Base-by-base conservation (phyloP, 2,797 vertebrate genomes). In the Phrynocephalus guinanensis region DNA sequence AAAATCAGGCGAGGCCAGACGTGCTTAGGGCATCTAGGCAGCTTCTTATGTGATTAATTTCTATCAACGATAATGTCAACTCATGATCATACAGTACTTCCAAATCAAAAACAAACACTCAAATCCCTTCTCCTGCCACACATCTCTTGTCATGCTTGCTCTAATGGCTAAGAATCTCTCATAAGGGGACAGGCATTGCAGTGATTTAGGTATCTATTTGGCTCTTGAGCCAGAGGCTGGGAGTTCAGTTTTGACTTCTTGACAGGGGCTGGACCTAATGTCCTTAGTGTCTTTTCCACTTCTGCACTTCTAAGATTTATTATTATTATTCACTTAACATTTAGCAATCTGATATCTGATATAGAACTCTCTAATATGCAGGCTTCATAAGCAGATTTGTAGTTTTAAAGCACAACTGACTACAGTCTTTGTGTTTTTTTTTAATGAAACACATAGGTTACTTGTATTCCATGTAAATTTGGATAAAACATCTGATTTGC, bases 401-500 rank as follows among this genome's bases (percentile, higher is more conserved):
- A 67, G 85, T 75, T 50, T 67, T 83, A 89, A 76, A 80, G 80
- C 13, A 93, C 80, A 91, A 90, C 76, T 91, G 76, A 89, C 56
- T 85, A 52, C 30, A 81, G 38, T 85, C n/a, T 6, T 86, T 76
- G 5, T 48, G 76, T 77, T 79, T 56, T 60, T 60, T 60, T 60
- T 60, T 6, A 79, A 89, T 88, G 85, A 89, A 91, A 90, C 68
- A 85, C 82, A 82, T 52, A 82, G 93, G 90, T 28, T 82, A 79
- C 71, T 76, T 1, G 3, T 85, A 86, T 56, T 88, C 33, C 79
- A 84, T 11, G 79, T 5, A 91, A 77, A 76, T 77, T 84, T 87
- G 76, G 82, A 92, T 89, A 93, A 92, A 86, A 88, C 87, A 91
- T 1, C 0, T 52, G 90, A 82, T 73, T 86, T 90, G 91, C 89